Percentiles rank a stretch among this genome's conserved stretches.
Evolutionary conservation across 23 tunicate genomes (phyloP).

Genomic region (Phallusia fumigata): DNA sequence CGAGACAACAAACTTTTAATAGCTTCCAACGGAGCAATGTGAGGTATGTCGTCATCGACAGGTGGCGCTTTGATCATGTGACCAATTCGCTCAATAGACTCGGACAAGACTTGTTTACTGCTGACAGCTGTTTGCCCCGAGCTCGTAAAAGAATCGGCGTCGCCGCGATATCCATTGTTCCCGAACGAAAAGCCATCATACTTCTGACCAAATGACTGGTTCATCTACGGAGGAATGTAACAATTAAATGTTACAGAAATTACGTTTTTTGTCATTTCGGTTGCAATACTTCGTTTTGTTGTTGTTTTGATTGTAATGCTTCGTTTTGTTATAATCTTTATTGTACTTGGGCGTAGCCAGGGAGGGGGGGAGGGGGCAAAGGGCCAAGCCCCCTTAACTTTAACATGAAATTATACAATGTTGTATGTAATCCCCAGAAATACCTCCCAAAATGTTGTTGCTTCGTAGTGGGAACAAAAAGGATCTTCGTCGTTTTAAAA

Average conservation of each 20-base stretch:
- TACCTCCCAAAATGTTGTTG: too few species aligned
- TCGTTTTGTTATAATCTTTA: too few species aligned
- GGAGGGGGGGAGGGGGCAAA: too few species aligned
- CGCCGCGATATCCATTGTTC: slow-evolving; percentile 22
- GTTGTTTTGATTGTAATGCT: too few species aligned
- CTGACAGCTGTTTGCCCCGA: slow-evolving; percentile 1
- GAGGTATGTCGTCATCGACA: slow-evolving; percentile 37
- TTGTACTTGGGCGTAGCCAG: too few species aligned
- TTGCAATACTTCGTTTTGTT: too few species aligned
- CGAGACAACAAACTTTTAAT: slow-evolving; percentile 20
- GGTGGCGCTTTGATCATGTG: slow-evolving; percentile 19
- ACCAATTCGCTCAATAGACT: slow-evolving; percentile 2
- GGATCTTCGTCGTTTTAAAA: too few species aligned
- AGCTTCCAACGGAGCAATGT: slow-evolving; percentile 44
- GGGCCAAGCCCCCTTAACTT: too few species aligned
- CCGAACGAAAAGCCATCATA: slow-evolving; percentile 22
- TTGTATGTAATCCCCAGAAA: too few species aligned
- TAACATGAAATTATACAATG: too few species aligned
- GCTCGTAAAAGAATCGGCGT: slow-evolving; percentile 24
- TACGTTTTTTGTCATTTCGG: too few species aligned
- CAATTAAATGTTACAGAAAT: not conserved
- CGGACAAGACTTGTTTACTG: slow-evolving; percentile 14
- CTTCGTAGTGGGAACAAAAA: too few species aligned
- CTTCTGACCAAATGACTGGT: slow-evolving; percentile 28
- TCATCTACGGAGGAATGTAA: not conserved